phyloP scores from a whole-genome alignment of 2,797 vertebrate species.

The Buphagus erythrorhynchus region DNA sequence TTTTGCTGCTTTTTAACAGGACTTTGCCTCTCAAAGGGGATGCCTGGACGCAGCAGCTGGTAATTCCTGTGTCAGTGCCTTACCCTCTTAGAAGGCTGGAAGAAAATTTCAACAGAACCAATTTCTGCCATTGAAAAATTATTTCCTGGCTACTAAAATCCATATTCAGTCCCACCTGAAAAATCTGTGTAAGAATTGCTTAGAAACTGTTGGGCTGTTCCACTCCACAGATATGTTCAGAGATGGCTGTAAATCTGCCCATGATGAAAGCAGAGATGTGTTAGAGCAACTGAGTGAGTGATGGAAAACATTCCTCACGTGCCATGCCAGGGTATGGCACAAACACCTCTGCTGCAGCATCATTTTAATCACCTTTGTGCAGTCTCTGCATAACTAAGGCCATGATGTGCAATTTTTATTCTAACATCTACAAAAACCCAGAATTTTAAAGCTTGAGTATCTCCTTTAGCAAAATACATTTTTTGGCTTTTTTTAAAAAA shows the following conservation, averaged over 20 bases:
- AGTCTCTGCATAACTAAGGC: not conserved
- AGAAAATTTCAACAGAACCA: not conserved
- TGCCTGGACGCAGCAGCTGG: accelerated
- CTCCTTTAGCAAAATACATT: not conserved
- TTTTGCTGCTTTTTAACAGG: not conserved
- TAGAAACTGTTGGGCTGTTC: not conserved
- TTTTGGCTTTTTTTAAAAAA: not conserved
- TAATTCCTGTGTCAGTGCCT: accelerated
- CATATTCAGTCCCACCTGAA: not conserved
- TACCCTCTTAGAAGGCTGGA: accelerated
- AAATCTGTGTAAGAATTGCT: not conserved
- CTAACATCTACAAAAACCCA: not conserved
- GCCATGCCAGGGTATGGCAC: not conserved
- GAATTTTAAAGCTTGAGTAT: not conserved
- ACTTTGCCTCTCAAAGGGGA: not conserved
- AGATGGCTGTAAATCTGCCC: not conserved
- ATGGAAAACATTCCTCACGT: not conserved
- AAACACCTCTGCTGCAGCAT: not conserved
- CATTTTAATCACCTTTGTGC: not conserved
- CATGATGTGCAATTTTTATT: not conserved
- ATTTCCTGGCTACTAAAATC: not conserved
- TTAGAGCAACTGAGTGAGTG: not conserved
- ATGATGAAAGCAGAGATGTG: not conserved
- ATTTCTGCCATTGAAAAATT: not conserved
- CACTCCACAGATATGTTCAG: not conserved